Evolutionary conservation across 2,797 vertebrate genomes (phyloP).

Genomic region (Pterois miles): DNA sequence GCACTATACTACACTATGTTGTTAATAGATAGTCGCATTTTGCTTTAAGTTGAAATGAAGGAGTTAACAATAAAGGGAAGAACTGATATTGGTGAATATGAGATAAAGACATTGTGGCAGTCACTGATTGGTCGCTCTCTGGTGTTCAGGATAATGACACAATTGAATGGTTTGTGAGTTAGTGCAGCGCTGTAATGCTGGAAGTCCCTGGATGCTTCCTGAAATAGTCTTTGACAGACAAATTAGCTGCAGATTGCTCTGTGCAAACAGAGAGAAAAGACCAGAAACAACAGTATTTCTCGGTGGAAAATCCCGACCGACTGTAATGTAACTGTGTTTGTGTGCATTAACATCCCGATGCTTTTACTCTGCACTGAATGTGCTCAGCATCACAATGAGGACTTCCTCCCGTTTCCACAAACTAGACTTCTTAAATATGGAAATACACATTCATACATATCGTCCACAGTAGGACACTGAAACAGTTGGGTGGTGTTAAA

Average conservation of each 20-base stretch:
- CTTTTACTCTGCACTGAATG: background rate
- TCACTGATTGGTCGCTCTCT: slow-evolving; percentile 4
- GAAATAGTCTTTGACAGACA: slow-evolving; percentile 33
- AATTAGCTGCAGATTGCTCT: slow-evolving; percentile 53
- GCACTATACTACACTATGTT: background rate
- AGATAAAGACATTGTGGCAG: slow-evolving; percentile 3
- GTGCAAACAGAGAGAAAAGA: slow-evolving; percentile 32
- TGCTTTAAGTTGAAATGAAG: background rate
- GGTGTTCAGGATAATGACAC: slow-evolving; percentile 24
- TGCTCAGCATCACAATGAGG: background rate
- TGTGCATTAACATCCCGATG: background rate
- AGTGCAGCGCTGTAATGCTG: background rate
- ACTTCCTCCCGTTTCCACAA: background rate
- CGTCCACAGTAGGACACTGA: background rate
- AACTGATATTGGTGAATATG: background rate
- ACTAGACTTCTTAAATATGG: too few species aligned
- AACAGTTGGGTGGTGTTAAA: background rate
- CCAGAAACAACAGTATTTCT: slow-evolving; percentile 12
- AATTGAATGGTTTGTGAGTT: slow-evolving; percentile 34
- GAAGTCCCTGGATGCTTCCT: slow-evolving; percentile 6
- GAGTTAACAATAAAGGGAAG: background rate
- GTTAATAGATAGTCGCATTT: background rate
- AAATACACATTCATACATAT: background rate
- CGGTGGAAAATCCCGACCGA: background rate
- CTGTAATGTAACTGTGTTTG: slow-evolving; percentile 13